Evolutionary conservation across 2,113 vertebrate species (phyloP).

Genomic region (Eulacestoma nigropectus): DNA sequence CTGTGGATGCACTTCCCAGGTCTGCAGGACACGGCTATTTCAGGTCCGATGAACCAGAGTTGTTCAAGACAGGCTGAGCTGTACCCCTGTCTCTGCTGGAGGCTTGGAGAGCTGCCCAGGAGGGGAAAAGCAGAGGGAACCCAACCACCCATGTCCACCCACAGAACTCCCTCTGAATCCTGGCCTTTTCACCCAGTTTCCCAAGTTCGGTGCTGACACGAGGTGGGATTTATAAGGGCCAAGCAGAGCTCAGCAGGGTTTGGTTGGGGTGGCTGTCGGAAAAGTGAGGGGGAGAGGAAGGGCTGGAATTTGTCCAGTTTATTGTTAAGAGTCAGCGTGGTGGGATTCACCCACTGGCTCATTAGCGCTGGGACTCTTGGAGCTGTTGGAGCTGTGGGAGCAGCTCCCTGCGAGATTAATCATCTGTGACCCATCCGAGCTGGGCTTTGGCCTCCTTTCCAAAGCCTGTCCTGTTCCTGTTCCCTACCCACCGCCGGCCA

Average conservation of each 20-base stretch:
- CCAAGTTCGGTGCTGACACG: not conserved
- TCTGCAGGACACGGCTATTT: not conserved
- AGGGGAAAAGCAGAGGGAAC: not conserved
- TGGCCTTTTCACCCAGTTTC: not conserved
- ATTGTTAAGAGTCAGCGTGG: not conserved
- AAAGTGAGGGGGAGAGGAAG: not conserved
- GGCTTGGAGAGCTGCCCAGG: not conserved
- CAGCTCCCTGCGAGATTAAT: not conserved
- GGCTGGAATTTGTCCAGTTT: not conserved
- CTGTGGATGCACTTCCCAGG: not conserved
- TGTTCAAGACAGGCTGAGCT: not conserved
- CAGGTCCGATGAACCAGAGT: not conserved
- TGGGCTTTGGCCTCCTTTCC: not conserved
- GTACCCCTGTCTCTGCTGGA: not conserved
- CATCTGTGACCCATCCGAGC: not conserved
- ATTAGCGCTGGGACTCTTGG: not conserved
- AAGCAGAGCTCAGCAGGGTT: not conserved
- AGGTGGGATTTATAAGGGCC: not conserved
- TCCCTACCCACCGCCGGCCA: not conserved
- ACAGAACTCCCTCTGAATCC: not conserved
- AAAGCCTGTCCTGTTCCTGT: not conserved
- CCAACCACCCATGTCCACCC: not conserved
- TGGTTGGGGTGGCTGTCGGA: not conserved
- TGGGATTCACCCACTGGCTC: conserved; percentile 25
- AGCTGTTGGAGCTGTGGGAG: conserved; percentile 17